A percentile compares a stretch with the other conserved stretches of the same genome.
Evolutionary conservation across 1,140 invertebrate species (phyloP).

Genomic region (Oryctes rhinoceros): DNA sequence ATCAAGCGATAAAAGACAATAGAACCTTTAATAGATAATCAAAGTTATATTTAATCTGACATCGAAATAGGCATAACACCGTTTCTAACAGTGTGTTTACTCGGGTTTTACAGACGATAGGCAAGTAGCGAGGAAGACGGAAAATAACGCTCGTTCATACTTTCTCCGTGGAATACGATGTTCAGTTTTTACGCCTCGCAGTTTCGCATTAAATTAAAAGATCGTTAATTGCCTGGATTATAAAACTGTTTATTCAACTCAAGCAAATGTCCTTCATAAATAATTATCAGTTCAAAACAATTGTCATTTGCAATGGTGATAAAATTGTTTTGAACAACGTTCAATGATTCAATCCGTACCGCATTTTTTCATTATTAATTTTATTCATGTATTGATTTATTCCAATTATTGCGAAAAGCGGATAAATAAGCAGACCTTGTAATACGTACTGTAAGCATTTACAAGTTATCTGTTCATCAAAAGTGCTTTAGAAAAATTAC

Average conservation of each 20-base stretch:
- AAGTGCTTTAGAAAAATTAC: no score
- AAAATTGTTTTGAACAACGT: conserved; percentile 39
- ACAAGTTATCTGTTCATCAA: no score
- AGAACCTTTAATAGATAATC: no score
- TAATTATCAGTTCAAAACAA: conserved; percentile 40
- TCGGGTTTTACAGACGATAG: background rate
- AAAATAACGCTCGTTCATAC: background rate
- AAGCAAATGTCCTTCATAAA: conserved; percentile 36
- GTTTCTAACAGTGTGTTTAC: background rate
- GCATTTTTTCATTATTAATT: conserved; percentile 18
- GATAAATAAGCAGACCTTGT: background rate
- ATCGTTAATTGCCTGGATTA: conserved; percentile 7
- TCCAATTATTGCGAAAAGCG: background rate
- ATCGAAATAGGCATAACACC: no score
- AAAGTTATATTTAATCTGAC: no score
- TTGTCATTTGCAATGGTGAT: conserved; percentile 41
- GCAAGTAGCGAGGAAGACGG: background rate
- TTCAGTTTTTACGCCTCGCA: conserved; percentile 1
- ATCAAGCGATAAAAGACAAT: no score
- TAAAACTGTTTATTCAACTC: conserved; percentile 39
- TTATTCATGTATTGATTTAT: conserved; percentile 25
- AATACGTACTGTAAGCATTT: background rate
- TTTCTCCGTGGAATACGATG: background rate
- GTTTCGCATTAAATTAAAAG: conserved; percentile 17
- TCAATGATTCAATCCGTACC: conserved; percentile 11